Base-by-base conservation (phyloP, 2,888 invertebrate species). In the Rhynchonema sp. region DNA sequence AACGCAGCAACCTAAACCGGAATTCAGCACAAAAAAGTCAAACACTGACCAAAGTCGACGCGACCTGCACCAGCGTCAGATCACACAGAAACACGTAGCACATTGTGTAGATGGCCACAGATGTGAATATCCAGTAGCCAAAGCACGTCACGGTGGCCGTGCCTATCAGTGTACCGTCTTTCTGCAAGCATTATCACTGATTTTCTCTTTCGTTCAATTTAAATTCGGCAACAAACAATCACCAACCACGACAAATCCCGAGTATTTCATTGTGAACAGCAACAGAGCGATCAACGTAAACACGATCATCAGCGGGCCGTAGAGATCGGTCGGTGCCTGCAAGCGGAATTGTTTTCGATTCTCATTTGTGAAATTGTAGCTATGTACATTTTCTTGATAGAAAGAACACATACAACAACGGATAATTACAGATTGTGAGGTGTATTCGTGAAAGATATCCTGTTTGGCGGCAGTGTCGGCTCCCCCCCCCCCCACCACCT, bases 81-180 rank as follows among this genome's bases (percentile, higher is more conserved):
- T 72, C 72, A 28, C 75, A 69, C 62, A 74, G 74, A 63, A 75
- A 73, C 6, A 77, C 56, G 60, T 63, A 66, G 58, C 64, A 61
- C 13, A 63, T 63, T 28, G 75, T 68, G 71, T 74, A 76, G 17
- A 76, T 62, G 6, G 73, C 64, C 22, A 70, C 66, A 9, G 77
- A 73, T 0, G 73, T 69, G 17, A 76, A 74, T 9, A 77, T 61
- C 77, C 78, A 78, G 65, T 77, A 76, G n/a, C 74, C 74, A 65
- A 78, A 78, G 65, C 77, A 77, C 20, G 75, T 73, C 26, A 74
- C 73, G 67, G 77, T 73, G 1, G 77, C 76, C 55, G 77, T 74
- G 3, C 78, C 78, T 72, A 78, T 78, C 63, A 78, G 64, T 20
- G 77, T 78, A 25, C 78, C 78, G 63, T 78, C 77, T 68, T 75